Evolutionary conservation across 2,888 invertebrate genomes (phyloP), one percentile per base, ranked within the genome.

Genomic region (Pomacea canaliculata): DNA sequence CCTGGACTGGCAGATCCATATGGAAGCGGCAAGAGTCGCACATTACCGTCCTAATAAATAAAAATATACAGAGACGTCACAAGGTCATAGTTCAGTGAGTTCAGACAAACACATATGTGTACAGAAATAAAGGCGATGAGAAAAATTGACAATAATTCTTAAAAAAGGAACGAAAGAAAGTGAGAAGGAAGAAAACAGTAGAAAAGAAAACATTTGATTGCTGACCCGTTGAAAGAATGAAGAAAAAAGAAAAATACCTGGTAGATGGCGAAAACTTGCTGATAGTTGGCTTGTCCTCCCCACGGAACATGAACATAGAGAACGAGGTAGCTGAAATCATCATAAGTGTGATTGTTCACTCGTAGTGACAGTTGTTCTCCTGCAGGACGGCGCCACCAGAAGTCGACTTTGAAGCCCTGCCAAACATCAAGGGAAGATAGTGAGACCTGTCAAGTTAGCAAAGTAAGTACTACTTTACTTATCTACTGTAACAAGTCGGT

Each of bases 371-470:
- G 65, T 27, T 18, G 62, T 51, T 71, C 65, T 2, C 71, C 46
- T 46, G 46, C 16, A 18, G 63, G 71, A 0, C 71, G 63, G 19
- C 71, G 71, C 71, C 71, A 71, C 71, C 71, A 71, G 18, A 65
- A 71, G 63, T 65, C 51, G 3, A 37, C 48, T 2, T 48, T 46
- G 18, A 49, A 23, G 12, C 71, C 71, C 71, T 71, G 71, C 7
- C 10, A 56, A 10, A 56, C 16, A 56, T 56, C 51, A 16, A 37
- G 0, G 0, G 37, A 37, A 37, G 5, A 37, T 37, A 37, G 37
- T 37, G 37, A 37, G 0, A 37, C 37, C 1, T 37, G 37, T 37
- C 37, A 37, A 37, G 37, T 5, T 5, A 5, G 37, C 37, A 37
- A 37, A 37, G 37, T 37, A 37, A 37, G 37, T 37, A 37, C n/a